Evolutionary conservation across 2,113 vertebrate species (phyloP).

Genomic region (Choloepus hoffmanni): DNA sequence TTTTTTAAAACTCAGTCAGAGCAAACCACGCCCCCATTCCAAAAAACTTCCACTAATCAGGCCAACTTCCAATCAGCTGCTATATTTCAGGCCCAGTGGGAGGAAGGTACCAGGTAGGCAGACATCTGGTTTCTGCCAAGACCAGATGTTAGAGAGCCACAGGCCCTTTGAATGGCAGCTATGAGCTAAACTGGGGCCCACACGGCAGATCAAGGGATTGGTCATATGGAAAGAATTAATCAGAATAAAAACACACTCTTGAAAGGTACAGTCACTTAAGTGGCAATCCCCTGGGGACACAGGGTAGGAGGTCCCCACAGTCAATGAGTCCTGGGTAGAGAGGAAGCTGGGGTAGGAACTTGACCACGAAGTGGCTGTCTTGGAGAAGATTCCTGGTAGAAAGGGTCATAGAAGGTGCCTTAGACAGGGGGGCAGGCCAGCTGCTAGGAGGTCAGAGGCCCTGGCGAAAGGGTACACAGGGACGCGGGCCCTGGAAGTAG

Average conservation of each 20-base stretch:
- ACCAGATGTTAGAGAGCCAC: constrained; percentile 35
- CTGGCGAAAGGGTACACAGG: background rate
- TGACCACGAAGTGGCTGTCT: background rate
- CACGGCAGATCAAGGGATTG: background rate
- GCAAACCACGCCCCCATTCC: background rate
- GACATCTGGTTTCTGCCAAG: constrained; percentile 49
- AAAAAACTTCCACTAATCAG: constrained; percentile 3
- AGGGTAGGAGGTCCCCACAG: background rate
- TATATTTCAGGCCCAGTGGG: constrained; percentile 46
- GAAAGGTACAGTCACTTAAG: background rate
- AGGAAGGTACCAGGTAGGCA: constrained; percentile 27
- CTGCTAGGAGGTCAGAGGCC: background rate
- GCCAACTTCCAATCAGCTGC: constrained; percentile 62
- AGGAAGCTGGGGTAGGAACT: background rate
- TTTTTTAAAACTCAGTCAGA: background rate
- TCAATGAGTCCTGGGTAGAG: background rate
- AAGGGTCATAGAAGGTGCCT: background rate
- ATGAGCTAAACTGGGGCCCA: background rate
- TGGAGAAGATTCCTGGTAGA: background rate
- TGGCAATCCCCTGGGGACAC: background rate
- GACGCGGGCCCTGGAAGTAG: background rate
- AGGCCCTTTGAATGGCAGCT: background rate
- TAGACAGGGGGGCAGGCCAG: background rate
- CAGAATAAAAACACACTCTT: background rate
- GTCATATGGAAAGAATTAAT: background rate